These are phyloP conservation scores for Eupithecia dodoneata DNA, from an alignment of 2,888 invertebrate species.

Conservation along the genomic window DNA sequence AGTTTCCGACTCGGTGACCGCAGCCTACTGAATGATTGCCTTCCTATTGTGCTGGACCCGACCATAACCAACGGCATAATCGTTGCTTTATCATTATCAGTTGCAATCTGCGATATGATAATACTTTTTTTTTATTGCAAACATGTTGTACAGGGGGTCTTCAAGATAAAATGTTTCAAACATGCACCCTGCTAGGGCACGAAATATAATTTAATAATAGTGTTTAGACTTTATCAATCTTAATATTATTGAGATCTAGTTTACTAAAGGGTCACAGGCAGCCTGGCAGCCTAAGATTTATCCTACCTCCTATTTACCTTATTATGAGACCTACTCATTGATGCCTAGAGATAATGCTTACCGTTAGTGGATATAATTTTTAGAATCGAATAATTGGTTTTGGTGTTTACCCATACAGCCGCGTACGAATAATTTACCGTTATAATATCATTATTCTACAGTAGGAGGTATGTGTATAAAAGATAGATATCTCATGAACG, in stretches of 20 bases:
- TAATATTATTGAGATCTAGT: too few species aligned
- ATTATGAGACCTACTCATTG: background rate
- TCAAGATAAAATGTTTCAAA: too few species aligned
- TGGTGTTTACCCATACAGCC: background rate
- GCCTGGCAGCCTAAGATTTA: background rate
- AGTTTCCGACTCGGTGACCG: conserved; percentile 72
- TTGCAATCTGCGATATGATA: background rate
- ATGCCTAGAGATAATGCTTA: background rate
- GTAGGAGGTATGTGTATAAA: background rate
- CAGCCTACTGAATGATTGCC: conserved; percentile 49
- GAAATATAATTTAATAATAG: too few species aligned
- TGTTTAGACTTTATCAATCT: too few species aligned
- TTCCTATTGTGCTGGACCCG: conserved; percentile 43
- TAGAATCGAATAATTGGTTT: background rate
- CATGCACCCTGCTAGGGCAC: too few species aligned
- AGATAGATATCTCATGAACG: background rate
- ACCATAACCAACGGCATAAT: background rate
- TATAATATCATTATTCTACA: background rate
- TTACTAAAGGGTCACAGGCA: background rate
- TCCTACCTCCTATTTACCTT: background rate
- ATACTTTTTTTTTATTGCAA: too few species aligned
- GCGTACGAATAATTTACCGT: background rate
- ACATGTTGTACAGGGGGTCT: too few species aligned
- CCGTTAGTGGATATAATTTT: background rate
- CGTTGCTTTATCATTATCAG: background rate